Evolutionary conservation across 2,797 vertebrate genomes (phyloP), one percentile per base, ranked within the genome.

Genomic region (Crenuchus spilurus): DNA sequence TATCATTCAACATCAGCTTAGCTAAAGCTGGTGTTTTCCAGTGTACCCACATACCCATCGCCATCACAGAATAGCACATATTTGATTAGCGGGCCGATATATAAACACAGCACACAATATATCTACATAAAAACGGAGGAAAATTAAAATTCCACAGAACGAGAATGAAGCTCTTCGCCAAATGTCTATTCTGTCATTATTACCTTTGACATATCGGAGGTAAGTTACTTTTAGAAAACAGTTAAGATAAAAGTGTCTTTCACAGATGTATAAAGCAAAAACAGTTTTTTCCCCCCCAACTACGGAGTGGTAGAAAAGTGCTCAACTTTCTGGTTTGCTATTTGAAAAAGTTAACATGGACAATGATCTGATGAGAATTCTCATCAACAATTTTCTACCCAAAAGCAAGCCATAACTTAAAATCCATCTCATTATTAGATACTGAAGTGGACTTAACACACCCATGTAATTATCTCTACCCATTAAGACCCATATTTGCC

Each of bases 171-270:
- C 41, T 35, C 70, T 67, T 74, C 73, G 68, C 66, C 66, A 74
- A 61, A 26, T 68, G 69, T 77, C 63, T 67, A 63, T 41, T 74
- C 70, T 74, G 48, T 20, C 20, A 42, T 72, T 66, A 74, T 77
- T 82, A 79, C 74, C 72, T 72, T 28, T 72, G 73, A 80, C 72
- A 72, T 80, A 74, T 71, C 54, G 67, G 82, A 82, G 82, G 76
- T 85, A 82, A 70, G 62, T 70, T 44, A 69, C 74, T 49, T 68
- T 76, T 46, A 70, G 55, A 68, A 81, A 61, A 72, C 37, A 71
- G 44, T 72, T 62, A 76, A 54, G 33, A 55, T 49, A 65, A 66
- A 76, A 16, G 52, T 65, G 41, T 31, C 54, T 81, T 76, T 69
- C 58, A 74, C 57, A 65, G 61, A 54, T 46, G 55, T 62, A 41